These are phyloP conservation scores for Toxonevra muliebris DNA, from an alignment of 2,888 invertebrate species.

Conservation along the genomic window DNA sequence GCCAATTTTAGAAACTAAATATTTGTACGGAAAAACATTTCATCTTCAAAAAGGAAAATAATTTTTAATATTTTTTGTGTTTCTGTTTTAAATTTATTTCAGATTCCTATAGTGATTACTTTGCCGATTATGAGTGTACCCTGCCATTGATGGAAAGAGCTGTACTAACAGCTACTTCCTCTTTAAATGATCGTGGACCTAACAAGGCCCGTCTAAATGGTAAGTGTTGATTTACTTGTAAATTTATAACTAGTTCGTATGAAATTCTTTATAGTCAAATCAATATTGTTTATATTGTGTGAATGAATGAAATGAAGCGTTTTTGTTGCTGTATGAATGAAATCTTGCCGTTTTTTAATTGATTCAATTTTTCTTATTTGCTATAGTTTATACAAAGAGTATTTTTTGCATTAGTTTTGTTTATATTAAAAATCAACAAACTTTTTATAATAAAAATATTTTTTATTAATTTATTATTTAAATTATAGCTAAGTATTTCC, in stretches of 20 bases:
- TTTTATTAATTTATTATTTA: too few species aligned
- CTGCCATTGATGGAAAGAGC: slow-evolving; percentile 79
- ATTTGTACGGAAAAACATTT: neutral
- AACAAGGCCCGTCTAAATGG: slow-evolving; percentile 86
- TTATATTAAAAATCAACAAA: too few species aligned
- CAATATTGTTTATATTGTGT: too few species aligned
- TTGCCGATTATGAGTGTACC: slow-evolving; percentile 79
- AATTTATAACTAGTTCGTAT: too few species aligned
- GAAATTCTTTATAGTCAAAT: too few species aligned
- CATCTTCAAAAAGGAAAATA: neutral
- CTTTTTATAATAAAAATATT: too few species aligned
- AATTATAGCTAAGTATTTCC: too few species aligned
- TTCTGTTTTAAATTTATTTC: slow-evolving; percentile 38
- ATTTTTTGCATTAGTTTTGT: neutral
- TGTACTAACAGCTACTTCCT: slow-evolving; percentile 81
- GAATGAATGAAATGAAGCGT: slow-evolving; percentile 3
- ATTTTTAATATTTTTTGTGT: neutral
- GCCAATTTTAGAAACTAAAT: neutral
- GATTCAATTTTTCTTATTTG: slow-evolving; percentile 9
- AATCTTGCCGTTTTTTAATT: slow-evolving; percentile 13
- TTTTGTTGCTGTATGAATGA: slow-evolving; percentile 25
- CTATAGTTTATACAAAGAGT: neutral
- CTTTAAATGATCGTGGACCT: slow-evolving; percentile 82
- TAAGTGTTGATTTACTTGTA: slow-evolving; percentile 66
- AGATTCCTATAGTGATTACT: slow-evolving; percentile 62